Conservation (phyloP, 2,113 vertebrate species). For the Erythrolamprus reginae region DNA sequence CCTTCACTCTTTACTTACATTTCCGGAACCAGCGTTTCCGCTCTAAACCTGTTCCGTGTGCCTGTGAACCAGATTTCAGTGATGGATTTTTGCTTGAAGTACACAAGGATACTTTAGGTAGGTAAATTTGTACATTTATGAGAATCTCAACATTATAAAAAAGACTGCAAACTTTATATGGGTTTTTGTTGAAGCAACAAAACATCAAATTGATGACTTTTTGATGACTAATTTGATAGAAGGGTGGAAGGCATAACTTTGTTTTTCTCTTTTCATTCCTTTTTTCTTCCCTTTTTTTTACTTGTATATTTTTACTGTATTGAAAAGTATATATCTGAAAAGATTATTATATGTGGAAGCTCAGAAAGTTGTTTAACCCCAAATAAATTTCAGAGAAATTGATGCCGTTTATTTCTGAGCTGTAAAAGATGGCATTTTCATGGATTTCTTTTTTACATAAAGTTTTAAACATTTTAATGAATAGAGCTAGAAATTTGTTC, state of each 20-base stretch:
- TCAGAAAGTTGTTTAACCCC: neutral
- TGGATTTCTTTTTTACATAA: neutral
- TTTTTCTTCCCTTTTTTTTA: neutral
- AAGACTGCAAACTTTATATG: neutral
- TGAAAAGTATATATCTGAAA: neutral
- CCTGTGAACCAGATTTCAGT: conserved; percentile 91
- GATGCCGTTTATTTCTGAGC: neutral
- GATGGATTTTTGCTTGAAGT: conserved; percentile 93
- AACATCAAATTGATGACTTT: neutral
- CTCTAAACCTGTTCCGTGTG: conserved; percentile 91
- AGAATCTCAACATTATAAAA: neutral
- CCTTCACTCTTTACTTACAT: conserved; percentile 89
- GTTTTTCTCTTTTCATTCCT: neutral
- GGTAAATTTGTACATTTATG: neutral
- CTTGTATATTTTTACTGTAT: neutral
- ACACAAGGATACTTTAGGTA: conserved; percentile 83
- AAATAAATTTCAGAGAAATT: neutral
- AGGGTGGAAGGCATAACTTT: neutral
- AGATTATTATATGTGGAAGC: neutral
- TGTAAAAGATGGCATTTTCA: neutral
- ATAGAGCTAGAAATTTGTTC: neutral
- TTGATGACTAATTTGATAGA: neutral
- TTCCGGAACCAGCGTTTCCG: conserved; percentile 94
- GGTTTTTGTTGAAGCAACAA: neutral
- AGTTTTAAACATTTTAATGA: neutral